Conservation (phyloP, 2,797 vertebrate species). For the Eremophila alpestris region DNA sequence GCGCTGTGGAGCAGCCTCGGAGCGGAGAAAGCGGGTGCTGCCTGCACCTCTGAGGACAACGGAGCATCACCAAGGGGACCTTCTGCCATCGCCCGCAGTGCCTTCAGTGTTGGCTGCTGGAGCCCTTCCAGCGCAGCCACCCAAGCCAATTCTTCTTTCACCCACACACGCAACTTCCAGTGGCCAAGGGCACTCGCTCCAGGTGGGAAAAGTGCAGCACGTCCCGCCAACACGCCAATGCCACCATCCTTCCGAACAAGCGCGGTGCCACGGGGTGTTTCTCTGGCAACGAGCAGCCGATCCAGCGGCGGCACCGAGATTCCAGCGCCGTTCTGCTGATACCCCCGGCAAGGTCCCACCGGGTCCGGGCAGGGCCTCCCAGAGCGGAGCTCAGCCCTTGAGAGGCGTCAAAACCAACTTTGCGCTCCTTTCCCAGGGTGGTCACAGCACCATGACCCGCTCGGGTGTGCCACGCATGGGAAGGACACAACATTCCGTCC, state of each 20-base stretch:
- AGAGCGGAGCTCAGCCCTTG: not conserved
- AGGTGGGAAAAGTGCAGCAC: rapidly evolving
- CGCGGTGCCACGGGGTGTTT: not conserved
- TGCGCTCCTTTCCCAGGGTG: rapidly evolving
- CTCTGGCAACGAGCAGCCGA: not conserved
- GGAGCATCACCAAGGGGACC: not conserved
- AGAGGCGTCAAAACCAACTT: not conserved
- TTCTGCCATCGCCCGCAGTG: not conserved
- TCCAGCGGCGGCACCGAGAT: rapidly evolving
- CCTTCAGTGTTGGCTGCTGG: rapidly evolving
- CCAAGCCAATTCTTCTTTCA: not conserved
- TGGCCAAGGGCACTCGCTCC: rapidly evolving
- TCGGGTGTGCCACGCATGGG: rapidly evolving
- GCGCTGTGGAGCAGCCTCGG: rapidly evolving
- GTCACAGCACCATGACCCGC: rapidly evolving
- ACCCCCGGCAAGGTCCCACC: not conserved
- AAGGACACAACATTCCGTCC: not conserved
- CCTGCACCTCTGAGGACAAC: rapidly evolving
- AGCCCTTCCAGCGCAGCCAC: rapidly evolving
- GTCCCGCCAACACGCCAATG: not conserved
- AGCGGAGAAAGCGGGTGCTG: rapidly evolving
- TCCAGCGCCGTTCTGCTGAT: not conserved
- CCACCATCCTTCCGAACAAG: not conserved
- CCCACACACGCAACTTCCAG: rapidly evolving
- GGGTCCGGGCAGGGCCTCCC: not conserved